Base-by-base conservation (phyloP, 2,113 vertebrate species). In the Haemorhous mexicanus region DNA sequence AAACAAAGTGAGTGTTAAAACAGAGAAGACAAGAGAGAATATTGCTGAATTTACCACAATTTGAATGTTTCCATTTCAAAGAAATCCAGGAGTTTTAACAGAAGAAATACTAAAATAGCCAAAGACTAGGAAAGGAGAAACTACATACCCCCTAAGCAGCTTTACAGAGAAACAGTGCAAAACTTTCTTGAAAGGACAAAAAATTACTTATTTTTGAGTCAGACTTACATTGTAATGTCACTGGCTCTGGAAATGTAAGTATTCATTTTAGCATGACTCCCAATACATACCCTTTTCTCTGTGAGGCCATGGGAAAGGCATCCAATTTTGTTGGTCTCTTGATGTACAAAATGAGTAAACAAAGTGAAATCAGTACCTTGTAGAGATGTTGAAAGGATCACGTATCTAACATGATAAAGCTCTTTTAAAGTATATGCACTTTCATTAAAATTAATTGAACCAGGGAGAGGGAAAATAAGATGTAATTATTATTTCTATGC, bases 401-500 rank as follows among this genome's bases (percentile, higher is more conserved):
- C 20, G 16, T 47, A 67, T 33, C 28, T 73, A 62, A 44, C 19
- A 13, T 4, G 41, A 88, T 73, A 75, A 77, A 95, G 69, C 4
- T 2, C 58, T 83, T 87, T 58, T 49, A 73, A 89, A 81, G 12
- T 62, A 16, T 17, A 32, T 35, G 21, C 3, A n/a, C 9, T 75
- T 87, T 19, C 15, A 56, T 61, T 72, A 35, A 76, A 72, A 75
- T 5, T 62, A 53, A 63, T 46, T 61, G 39, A 95, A 62, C 27
- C 87, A 77, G 33, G 79, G 44, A 84, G 72, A 82, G 16, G n/a
- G 33, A 93, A 96, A 89, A 66, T 79, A 93, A 58, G 46, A 70
- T 28, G 35, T 47, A 69, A 96, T 89, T 94, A 74, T 52, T 92
- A 75, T 89, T 79, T 85, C 79, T 91, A 27, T 73, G 85, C 95